Evolutionary conservation across 1,140 invertebrate species (phyloP).

Genomic region (Chironomus striatipennis): DNA sequence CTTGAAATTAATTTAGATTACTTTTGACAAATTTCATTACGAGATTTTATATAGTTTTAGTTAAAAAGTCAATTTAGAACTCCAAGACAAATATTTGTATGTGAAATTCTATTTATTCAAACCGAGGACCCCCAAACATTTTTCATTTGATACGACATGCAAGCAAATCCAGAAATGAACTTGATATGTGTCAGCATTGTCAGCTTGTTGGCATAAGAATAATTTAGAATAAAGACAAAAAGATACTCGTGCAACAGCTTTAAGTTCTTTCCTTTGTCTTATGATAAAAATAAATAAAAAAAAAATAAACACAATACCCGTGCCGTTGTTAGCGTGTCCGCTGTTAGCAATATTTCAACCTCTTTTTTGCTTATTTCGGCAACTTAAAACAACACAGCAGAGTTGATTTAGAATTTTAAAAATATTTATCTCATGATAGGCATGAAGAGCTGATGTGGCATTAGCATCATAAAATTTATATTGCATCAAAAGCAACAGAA

Average conservation of each 20-base stretch:
- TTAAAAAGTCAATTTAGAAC: too few relatives aligned
- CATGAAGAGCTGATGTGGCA: background rate
- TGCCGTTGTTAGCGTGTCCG: background rate
- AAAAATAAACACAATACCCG: too few relatives aligned
- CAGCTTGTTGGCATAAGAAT: background rate
- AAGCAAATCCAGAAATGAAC: background rate
- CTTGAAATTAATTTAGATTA: too few relatives aligned
- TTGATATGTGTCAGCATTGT: constrained; percentile 6
- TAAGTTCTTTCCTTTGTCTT: background rate
- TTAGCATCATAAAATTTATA: background rate
- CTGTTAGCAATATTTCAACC: background rate
- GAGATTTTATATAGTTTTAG: too few relatives aligned
- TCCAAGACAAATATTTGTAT: too few relatives aligned
- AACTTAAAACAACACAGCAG: background rate
- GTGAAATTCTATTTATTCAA: too few relatives aligned
- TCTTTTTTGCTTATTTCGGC: background rate
- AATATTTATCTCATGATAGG: background rate
- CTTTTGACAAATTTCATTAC: too few relatives aligned
- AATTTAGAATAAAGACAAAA: background rate
- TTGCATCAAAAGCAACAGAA: background rate
- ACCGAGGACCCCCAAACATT: background rate
- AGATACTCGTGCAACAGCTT: background rate
- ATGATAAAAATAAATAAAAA: too few relatives aligned
- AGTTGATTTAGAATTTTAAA: background rate
- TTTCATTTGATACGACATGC: background rate